These are phyloP conservation scores for Rapana venosa DNA, from an alignment of 2,888 invertebrate genomes.

Conservation along the genomic window DNA sequence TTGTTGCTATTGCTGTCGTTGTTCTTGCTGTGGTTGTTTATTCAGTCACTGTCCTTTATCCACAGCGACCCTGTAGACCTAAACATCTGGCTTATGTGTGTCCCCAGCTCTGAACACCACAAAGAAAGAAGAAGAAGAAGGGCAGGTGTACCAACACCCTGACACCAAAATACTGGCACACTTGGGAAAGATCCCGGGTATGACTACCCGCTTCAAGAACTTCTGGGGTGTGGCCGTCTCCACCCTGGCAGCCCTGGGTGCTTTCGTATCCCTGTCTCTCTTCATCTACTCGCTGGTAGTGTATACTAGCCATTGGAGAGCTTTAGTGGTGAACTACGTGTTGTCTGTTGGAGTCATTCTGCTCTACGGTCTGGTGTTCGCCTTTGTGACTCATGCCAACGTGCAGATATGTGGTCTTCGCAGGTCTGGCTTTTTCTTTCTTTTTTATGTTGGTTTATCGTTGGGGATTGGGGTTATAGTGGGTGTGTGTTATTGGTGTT, in stretches of 20 bases:
- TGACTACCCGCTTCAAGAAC: conserved; percentile 67
- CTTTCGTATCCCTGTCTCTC: conserved; percentile 75
- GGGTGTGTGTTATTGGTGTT: no score
- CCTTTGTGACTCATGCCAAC: conserved; percentile 78
- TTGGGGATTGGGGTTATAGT: no score
- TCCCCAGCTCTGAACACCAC: no score
- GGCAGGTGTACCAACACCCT: conserved; percentile 69
- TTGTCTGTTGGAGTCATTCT: conserved; percentile 78
- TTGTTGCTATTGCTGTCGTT: no score
- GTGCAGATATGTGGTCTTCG: conserved; percentile 77
- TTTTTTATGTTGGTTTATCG: no score
- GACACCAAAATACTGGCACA: conserved; percentile 60
- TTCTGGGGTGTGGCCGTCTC: conserved; percentile 77
- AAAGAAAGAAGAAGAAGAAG: conserved; percentile 52
- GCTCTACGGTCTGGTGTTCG: conserved; percentile 78
- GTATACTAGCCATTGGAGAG: conserved; percentile 77
- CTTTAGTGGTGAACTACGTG: conserved; percentile 78
- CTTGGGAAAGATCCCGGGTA: conserved; percentile 56
- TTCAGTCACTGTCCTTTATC: not conserved
- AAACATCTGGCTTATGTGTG: no score
- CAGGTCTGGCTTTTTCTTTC: not conserved
- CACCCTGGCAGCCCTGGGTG: conserved; percentile 76
- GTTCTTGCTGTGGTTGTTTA: not conserved
- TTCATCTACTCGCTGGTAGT: conserved; percentile 77
- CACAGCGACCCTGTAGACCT: no score